Conservation (phyloP, 2,888 invertebrate genomes). For the Dysmachus trigonus region DNA sequence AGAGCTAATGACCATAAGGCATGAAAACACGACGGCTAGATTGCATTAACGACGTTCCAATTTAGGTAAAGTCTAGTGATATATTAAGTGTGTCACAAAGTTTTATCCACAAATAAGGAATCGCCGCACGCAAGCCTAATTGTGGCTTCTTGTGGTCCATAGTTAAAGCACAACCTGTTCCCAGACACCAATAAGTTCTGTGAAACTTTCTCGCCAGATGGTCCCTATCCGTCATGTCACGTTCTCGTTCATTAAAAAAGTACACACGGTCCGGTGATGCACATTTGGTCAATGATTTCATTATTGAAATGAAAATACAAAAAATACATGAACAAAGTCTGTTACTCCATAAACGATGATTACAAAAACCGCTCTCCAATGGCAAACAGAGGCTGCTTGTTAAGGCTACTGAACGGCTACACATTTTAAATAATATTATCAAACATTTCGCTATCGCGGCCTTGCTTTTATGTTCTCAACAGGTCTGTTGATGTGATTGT, state of each 20-base stretch:
- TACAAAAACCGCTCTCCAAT: neutral
- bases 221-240: neutral
- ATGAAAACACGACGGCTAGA: slow-evolving; percentile 35
- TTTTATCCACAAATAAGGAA: slow-evolving; percentile 26
- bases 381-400: neutral
- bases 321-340: neutral
- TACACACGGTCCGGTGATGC: neutral
- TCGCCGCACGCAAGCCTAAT: neutral
- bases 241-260: neutral
- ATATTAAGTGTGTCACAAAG: slow-evolving; percentile 51
- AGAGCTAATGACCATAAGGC: neutral
- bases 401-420: slow-evolving; percentile 3
- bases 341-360: neutral
- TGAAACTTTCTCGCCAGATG: slow-evolving; percentile 39
- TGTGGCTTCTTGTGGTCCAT: neutral
- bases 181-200: slow-evolving; percentile 4
- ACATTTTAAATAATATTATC: slow-evolving; percentile 21
- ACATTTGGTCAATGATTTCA: slow-evolving; percentile 30
- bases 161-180: slow-evolving; percentile 21
- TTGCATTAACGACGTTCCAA: slow-evolving; percentile 50
- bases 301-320: slow-evolving; percentile 7
- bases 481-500: neutral
- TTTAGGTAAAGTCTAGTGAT: slow-evolving; percentile 51
- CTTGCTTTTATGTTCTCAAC: neutral
- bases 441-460: neutral